Evolutionary conservation across 2,113 vertebrate species (phyloP), one percentile per base, ranked within the genome.

Genomic region (Pituophis catenifer): DNA sequence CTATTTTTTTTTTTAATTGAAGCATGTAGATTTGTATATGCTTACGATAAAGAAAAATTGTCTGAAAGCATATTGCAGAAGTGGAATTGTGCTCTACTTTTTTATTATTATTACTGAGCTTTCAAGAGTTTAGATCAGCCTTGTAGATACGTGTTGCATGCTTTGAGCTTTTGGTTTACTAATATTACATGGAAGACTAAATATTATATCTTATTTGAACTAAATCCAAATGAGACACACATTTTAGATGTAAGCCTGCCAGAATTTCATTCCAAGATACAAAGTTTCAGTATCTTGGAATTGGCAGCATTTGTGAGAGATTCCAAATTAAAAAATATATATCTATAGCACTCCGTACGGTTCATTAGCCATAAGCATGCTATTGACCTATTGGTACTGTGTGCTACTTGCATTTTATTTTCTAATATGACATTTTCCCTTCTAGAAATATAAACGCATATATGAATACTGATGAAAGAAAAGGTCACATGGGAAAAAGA

Each of bases 401-500:
- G 86, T 48, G 52, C 85, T 86, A 38, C 33, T 86, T 89, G 54
- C 23, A 85, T 89, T 57, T 75, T 91, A 59, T 91, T 91, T 89
- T 50, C 87, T 81, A 26, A 89, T 6, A 19, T 92, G 70, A 86
- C 90, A 92, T 17, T 90, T 44, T 88, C 50, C 62, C 33, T 38
- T 50, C 26, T 48, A 92, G n/a, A 19, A 70, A 92, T 65, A 92
- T 48, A 65, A 92, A 92, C 44, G 23, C n/a, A 89, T 50, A 19
- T 21, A 55, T 87, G 91, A 92, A 92, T 94, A 92, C 65, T 92
- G 88, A 94, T 90, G 24, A 86, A 86, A 52, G 50, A 86, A 94
- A 94, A 94, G 91, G 88, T 94, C 85, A 91, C 89, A 54, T 17
- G 17, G 24, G 21, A 12, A 26, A 59, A 85, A 86, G 44, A 55